A percentile compares a stretch with the other conserved stretches of the same genome.
Evolutionary conservation across 2,113 vertebrate genomes (phyloP).

Genomic region (Dicrurus megarhynchus): DNA sequence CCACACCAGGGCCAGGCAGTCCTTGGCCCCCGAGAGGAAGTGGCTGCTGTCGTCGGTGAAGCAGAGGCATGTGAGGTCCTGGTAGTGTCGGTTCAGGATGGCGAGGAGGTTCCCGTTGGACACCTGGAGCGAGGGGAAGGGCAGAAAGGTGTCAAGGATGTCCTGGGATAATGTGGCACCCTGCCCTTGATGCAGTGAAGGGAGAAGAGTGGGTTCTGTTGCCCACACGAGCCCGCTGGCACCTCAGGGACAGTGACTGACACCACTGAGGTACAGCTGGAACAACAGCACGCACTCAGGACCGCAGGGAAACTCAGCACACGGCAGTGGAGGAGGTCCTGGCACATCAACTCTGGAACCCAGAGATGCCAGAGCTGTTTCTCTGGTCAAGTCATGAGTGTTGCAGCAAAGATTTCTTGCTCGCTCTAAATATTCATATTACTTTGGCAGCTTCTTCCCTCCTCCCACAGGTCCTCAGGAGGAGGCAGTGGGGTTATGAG

Average conservation of each 20-base stretch:
- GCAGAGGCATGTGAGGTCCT: slow-evolving; percentile 88
- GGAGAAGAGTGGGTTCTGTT: not conserved
- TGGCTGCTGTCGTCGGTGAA: slow-evolving; percentile 95
- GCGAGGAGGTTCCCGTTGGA: slow-evolving; percentile 87
- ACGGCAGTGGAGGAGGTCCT: not conserved
- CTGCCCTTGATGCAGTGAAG: not conserved
- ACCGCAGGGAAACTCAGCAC: not conserved
- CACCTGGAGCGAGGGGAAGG: slow-evolving; percentile 70
- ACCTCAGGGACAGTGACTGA: not conserved
- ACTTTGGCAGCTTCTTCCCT: not conserved
- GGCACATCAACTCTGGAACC: not conserved
- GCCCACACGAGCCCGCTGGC: accelerated
- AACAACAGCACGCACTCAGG: accelerated
- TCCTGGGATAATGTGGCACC: accelerated
- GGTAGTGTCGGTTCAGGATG: slow-evolving; percentile 91
- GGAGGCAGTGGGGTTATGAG: not conserved
- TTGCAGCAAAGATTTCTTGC: not conserved
- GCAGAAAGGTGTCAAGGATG: not conserved
- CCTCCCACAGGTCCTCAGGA: not conserved
- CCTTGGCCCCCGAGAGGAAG: slow-evolving; percentile 91
- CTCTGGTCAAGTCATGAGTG: accelerated
- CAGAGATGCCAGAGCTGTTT: not conserved
- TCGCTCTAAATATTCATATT: not conserved
- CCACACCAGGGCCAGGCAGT: slow-evolving; percentile 92
- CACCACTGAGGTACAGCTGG: not conserved